These are phyloP conservation scores for Drosophila pseudotakahashii DNA, from an alignment of 2,888 invertebrate species.

Conservation along the genomic window DNA sequence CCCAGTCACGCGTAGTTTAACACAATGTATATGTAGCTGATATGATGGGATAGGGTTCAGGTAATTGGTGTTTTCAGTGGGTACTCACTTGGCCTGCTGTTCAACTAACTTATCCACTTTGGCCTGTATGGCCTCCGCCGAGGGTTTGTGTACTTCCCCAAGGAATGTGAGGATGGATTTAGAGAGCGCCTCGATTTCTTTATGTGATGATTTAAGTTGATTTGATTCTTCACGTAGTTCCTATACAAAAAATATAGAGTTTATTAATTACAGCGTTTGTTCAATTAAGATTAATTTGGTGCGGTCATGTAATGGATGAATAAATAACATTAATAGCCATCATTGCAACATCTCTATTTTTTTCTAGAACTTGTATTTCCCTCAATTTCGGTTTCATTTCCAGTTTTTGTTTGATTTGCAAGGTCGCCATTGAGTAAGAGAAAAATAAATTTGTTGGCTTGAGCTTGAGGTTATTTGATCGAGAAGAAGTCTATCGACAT, in stretches of 20 bases:
- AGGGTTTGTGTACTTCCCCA: constrained; percentile 88
- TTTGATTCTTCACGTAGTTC: constrained; percentile 90
- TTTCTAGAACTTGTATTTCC: constrained; percentile 12
- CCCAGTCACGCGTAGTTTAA: constrained; percentile 44
- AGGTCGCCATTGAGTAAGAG: constrained; percentile 53
- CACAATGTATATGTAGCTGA: not conserved
- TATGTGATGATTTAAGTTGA: constrained; percentile 88
- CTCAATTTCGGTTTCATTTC: constrained; percentile 52
- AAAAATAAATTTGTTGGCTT: constrained; percentile 41
- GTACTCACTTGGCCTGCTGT: constrained; percentile 88
- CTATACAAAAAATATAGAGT: constrained; percentile 83
- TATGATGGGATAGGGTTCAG: constrained; percentile 7
- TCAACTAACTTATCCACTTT: constrained; percentile 89
- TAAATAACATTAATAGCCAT: not conserved
- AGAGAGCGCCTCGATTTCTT: constrained; percentile 89
- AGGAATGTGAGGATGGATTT: constrained; percentile 90
- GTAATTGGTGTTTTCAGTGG: constrained; percentile 9
- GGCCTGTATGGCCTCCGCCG: constrained; percentile 88
- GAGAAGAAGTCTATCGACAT: constrained; percentile 8
- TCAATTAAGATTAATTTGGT: constrained; percentile 12
- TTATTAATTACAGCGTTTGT: constrained; percentile 3
- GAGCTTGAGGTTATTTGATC: constrained; percentile 21
- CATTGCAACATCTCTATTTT: not conserved
- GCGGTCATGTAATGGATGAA: not conserved
- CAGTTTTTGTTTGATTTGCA: constrained; percentile 57